phyloP scores from a whole-genome alignment of 2,888 invertebrate genomes.

The Meta bourneti region DNA sequence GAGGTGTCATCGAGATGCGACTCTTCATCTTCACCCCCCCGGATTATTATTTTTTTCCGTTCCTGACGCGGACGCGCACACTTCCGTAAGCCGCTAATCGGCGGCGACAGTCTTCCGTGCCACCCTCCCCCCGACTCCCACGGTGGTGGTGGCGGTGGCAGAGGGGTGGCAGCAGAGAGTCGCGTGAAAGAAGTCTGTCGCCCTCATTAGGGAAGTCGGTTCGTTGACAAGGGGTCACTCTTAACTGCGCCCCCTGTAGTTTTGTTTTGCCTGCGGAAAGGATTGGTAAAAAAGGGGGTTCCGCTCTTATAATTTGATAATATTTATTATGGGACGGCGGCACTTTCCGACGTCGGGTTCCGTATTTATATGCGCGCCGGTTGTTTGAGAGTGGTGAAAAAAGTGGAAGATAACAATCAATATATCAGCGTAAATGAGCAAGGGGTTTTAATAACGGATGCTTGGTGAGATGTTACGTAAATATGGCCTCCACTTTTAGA shows the following conservation, averaged over 20 bases:
- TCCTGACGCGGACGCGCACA: not conserved
- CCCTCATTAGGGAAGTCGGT: slow-evolving; percentile 68
- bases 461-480: not conserved
- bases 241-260: slow-evolving; percentile 34
- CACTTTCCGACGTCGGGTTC: slow-evolving; percentile 11
- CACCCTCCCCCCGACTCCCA: slow-evolving; percentile 19
- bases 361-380: not conserved
- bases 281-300: slow-evolving; percentile 8
- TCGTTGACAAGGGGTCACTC: slow-evolving; percentile 70
- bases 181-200: slow-evolving; percentile 66
- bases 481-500: not conserved
- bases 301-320: slow-evolving; percentile 43
- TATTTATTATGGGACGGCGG: slow-evolving; percentile 27
- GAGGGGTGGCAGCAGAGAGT: not conserved
- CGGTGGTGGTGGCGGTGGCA: not conserved
- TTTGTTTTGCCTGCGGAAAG: slow-evolving; percentile 14
- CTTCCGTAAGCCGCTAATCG: slow-evolving; percentile 71
- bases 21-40: not conserved
- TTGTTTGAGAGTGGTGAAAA: not conserved
- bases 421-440: not conserved
- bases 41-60: slow-evolving; percentile 7
- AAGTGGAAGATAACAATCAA: slow-evolving; percentile 10
- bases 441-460: not conserved
- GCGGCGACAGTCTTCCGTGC: slow-evolving; percentile 65
- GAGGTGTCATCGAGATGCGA: slow-evolving; percentile 37